These are phyloP conservation scores for Leptobrachium ailaonicum DNA, from an alignment of 2,113 vertebrate genomes.

Conservation along the genomic window DNA sequence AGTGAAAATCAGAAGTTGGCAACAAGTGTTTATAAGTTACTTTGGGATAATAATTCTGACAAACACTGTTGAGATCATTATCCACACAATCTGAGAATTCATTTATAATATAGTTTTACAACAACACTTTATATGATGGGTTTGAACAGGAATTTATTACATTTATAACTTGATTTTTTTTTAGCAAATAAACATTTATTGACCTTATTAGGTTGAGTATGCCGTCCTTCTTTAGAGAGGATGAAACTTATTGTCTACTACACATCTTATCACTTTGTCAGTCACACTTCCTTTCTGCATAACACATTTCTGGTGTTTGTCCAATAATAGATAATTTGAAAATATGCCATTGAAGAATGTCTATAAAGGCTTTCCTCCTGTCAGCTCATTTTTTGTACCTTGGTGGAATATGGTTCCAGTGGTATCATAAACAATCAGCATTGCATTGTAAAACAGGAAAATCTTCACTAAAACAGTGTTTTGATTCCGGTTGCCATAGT, in stretches of 20 bases:
- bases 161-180: neutral
- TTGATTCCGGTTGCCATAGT: slow-evolving; percentile 93
- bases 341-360: slow-evolving; percentile 72
- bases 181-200: slow-evolving; percentile 26
- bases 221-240: neutral
- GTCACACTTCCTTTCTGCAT: slow-evolving; percentile 13
- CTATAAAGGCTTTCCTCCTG: slow-evolving; percentile 81
- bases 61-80: too few relatives aligned
- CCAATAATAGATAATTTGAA: slow-evolving; percentile 68
- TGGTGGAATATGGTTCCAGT: slow-evolving; percentile 79
- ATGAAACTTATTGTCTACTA: slow-evolving; percentile 29
- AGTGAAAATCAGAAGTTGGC: too few relatives aligned
- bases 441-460: slow-evolving; percentile 94
- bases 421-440: slow-evolving; percentile 95
- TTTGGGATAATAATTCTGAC: too few relatives aligned
- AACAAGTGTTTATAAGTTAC: too few relatives aligned
- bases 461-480: slow-evolving; percentile 90
- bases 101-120: too few relatives aligned
- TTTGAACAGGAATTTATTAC: neutral
- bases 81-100: too few relatives aligned
- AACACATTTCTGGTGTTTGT: slow-evolving; percentile 31
- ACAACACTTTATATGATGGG: too few relatives aligned
- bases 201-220: slow-evolving; percentile 13
- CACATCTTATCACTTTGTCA: slow-evolving; percentile 18
- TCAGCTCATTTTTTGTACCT: slow-evolving; percentile 83